Percentiles rank a stretch among this genome's conserved stretches.
phyloP scores from a whole-genome alignment of 1,140 invertebrate species.

The Bombyx mandarina region DNA sequence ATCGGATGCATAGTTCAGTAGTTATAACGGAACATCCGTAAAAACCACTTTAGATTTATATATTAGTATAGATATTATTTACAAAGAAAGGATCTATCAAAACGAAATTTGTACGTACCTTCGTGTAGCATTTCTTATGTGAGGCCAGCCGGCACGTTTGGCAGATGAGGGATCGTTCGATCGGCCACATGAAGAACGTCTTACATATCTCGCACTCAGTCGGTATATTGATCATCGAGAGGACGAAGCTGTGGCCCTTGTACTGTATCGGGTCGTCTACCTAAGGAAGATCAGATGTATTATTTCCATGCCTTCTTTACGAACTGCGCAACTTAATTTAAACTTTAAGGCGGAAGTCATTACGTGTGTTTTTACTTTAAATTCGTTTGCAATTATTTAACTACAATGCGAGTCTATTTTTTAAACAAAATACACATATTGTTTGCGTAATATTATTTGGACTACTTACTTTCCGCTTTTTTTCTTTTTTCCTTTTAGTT shows the following conservation, averaged over 20 bases:
- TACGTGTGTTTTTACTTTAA: too few relatives aligned
- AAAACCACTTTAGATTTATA: too few relatives aligned
- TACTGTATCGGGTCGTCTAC: constrained; percentile 79
- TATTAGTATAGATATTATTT: too few relatives aligned
- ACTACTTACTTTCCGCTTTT: constrained; percentile 78
- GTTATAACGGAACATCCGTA: too few relatives aligned
- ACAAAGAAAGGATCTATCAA: neutral
- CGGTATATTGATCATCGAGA: constrained; percentile 95
- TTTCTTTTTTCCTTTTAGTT: constrained; percentile 85
- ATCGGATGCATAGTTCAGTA: too few relatives aligned
- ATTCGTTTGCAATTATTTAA: too few relatives aligned
- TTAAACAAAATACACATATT: too few relatives aligned
- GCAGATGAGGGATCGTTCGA: constrained; percentile 87
- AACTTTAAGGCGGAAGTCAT: too few relatives aligned
- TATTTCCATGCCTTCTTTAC: too few relatives aligned
- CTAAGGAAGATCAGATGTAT: constrained; percentile 21
- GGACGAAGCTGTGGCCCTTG: constrained; percentile 87
- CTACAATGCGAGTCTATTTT: too few relatives aligned
- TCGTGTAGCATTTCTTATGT: constrained; percentile 93
- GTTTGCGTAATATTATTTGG: too few relatives aligned
- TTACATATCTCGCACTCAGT: constrained; percentile 96
- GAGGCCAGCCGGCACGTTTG: constrained; percentile 93
- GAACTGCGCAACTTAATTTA: too few relatives aligned
- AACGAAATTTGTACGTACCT: constrained; percentile 40
- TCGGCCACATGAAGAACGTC: constrained; percentile 95